phyloP scores from a whole-genome alignment of 23 tunicate species.

The Oikopleura dioica region DNA sequence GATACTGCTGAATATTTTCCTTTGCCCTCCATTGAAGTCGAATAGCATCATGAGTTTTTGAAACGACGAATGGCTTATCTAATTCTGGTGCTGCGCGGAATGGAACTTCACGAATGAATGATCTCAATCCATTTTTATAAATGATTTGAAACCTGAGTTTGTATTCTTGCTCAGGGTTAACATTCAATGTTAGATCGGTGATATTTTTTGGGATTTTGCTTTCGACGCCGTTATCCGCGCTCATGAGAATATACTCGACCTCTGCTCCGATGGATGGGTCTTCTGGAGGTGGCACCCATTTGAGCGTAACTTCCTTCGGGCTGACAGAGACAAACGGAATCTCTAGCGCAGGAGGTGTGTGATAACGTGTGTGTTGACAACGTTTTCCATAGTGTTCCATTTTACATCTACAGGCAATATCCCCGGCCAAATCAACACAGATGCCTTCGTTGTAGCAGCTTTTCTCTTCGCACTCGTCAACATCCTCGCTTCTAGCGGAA shows the following conservation, averaged over 20 bases:
- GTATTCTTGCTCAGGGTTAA: not conserved
- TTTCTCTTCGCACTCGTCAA: not conserved
- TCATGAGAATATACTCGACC: not conserved
- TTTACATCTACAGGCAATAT: not conserved
- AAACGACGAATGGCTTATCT: not conserved
- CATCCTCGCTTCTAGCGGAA: too few species aligned
- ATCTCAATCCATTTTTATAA: not conserved
- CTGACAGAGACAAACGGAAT: not conserved
- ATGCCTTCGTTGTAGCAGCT: not conserved
- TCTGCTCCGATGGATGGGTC: slow-evolving; percentile 6
- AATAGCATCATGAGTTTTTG: not conserved
- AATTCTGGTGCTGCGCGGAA: not conserved
- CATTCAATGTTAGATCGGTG: not conserved
- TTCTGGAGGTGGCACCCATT: slow-evolving; percentile 12
- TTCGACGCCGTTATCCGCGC: not conserved
- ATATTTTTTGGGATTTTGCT: not conserved
- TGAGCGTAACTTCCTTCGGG: not conserved
- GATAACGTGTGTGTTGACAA: slow-evolving; percentile 3
- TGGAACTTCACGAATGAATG: not conserved
- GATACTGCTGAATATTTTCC: not conserved
- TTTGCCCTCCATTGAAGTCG: not conserved
- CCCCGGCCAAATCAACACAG: slow-evolving; percentile 11
- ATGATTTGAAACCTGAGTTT: not conserved
- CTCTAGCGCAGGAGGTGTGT: not conserved
- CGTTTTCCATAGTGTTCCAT: slow-evolving; percentile 7